A percentile compares a stretch with the other conserved stretches of the same genome.
phyloP scores from a whole-genome alignment of 2,888 invertebrate genomes.

The Pterostichus niger region DNA sequence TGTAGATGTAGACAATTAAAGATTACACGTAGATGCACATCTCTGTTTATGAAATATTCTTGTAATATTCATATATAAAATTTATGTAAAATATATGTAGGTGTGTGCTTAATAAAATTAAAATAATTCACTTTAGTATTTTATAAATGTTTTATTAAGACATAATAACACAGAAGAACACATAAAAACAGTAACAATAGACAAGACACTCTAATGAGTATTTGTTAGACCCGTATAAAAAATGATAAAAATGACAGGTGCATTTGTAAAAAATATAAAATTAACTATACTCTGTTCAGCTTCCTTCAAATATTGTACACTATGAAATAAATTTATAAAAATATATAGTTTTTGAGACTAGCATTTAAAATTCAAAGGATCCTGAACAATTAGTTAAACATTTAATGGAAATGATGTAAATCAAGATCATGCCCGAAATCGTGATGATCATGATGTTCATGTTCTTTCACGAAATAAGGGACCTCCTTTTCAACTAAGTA shows the following conservation, averaged over 20 bases:
- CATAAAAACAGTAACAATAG: neutral
- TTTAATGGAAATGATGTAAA: constrained; percentile 14
- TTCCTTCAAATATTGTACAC: constrained; percentile 1
- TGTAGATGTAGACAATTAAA: no score
- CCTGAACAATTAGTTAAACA: neutral
- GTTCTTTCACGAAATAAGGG: constrained; percentile 72
- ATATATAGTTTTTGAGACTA: neutral
- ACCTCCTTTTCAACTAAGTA: constrained; percentile 71
- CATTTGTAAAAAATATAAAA: neutral
- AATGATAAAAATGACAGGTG: neutral
- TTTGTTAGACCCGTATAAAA: constrained; percentile 18
- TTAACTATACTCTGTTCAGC: neutral
- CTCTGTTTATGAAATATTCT: no score
- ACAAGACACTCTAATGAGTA: neutral
- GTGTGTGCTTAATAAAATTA: neutral
- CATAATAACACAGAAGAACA: neutral
- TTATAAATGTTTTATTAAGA: neutral
- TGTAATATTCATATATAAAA: no score
- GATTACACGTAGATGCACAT: no score
- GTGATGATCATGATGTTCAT: constrained; percentile 67
- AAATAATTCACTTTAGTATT: neutral
- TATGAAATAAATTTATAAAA: constrained; percentile 1
- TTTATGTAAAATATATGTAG: no score
- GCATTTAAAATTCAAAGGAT: neutral
- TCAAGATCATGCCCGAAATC: neutral